Percentiles rank a stretch among this genome's conserved stretches.
phyloP scores from a whole-genome alignment of 2,113 vertebrate genomes.

The Sturnira hondurensis region DNA sequence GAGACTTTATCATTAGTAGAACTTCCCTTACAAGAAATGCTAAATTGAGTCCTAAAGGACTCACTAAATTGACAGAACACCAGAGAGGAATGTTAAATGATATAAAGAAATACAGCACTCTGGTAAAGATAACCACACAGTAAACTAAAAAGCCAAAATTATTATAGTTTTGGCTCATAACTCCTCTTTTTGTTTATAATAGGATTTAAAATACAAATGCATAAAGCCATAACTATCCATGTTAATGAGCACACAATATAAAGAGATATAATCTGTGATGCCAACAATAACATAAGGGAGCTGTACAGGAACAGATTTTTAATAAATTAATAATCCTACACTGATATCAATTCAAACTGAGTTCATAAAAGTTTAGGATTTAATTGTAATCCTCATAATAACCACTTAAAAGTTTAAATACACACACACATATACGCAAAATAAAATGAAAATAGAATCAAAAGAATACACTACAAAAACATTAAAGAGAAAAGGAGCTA shows the following conservation, averaged over 20 bases:
- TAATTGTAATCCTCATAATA: background rate
- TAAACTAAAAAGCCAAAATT: background rate
- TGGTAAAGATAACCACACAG: background rate
- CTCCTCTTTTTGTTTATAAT: background rate
- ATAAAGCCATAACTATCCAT: background rate
- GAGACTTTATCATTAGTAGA: background rate
- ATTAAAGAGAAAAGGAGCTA: background rate
- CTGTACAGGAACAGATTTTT: background rate
- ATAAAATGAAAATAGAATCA: background rate
- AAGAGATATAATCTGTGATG: background rate
- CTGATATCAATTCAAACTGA: background rate
- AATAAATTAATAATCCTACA: background rate
- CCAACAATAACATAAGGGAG: background rate
- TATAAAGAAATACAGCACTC: background rate
- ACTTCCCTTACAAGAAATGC: background rate
- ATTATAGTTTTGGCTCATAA: background rate
- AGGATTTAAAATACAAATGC: background rate
- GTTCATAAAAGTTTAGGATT: background rate
- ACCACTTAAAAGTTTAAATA: background rate
- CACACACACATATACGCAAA: background rate
- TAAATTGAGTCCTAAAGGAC: background rate
- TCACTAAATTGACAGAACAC: background rate
- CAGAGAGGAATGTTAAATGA: background rate
- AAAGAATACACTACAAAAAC: background rate
- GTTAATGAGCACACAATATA: background rate